Percentiles rank a stretch among this genome's conserved stretches.
Evolutionary conservation across 2,113 vertebrate species (phyloP).

Genomic region (Egretta garzetta): DNA sequence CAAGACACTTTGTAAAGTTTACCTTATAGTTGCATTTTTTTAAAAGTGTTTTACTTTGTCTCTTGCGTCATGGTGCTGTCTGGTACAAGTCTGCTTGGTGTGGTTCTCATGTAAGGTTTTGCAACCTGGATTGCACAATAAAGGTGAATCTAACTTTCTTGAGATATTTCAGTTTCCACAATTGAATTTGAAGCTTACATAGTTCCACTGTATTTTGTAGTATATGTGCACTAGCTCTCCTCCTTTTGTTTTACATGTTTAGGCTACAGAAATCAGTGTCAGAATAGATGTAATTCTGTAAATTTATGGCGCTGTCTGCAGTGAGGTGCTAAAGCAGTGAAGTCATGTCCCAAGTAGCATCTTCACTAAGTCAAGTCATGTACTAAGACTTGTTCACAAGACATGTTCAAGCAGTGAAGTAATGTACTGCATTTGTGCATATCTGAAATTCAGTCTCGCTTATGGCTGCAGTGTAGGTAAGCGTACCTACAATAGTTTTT

Average conservation of each 20-base stretch:
- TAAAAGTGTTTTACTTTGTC: neutral
- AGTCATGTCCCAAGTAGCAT: neutral
- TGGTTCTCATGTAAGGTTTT: neutral
- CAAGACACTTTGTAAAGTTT: neutral
- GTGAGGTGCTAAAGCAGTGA: neutral
- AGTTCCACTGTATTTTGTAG: neutral
- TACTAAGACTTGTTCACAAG: neutral
- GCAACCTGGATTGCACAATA: neutral
- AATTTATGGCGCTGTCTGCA: neutral
- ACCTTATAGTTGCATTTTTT: neutral
- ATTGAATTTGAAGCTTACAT: neutral
- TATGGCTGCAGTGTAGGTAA: neutral
- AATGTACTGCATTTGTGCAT: neutral
- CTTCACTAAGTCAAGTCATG: neutral
- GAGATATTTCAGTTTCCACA: neutral
- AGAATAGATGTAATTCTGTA: neutral
- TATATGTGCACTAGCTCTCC: accelerated
- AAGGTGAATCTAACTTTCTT: neutral
- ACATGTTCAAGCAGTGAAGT: neutral
- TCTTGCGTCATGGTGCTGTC: neutral
- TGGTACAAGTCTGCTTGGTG: neutral
- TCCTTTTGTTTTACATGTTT: neutral
- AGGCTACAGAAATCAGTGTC: neutral
- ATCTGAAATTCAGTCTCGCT: neutral
- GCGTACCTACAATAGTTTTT: neutral